phyloP scores from a whole-genome alignment of 2,888 invertebrate species.

The Mythimna ferrago region DNA sequence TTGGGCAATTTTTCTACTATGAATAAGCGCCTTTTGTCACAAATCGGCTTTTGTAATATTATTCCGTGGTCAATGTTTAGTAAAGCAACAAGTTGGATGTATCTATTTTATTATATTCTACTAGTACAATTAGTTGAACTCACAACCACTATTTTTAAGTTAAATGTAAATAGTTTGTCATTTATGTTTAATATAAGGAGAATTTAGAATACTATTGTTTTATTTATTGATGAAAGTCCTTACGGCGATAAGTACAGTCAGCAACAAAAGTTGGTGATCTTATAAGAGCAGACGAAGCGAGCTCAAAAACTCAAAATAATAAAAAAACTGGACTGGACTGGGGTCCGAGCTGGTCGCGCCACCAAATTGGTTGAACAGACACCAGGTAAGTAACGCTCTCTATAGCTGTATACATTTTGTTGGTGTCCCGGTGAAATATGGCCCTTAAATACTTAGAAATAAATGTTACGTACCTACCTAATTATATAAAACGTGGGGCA shows the following conservation, averaged over 20 bases:
- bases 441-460: no score
- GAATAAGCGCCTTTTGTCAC: slow-evolving; percentile 1
- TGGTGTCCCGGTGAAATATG: no score
- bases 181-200: slow-evolving; percentile 60
- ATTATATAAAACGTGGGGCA: no score
- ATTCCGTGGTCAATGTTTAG: slow-evolving; percentile 9
- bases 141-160: slow-evolving; percentile 51
- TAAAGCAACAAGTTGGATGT: slow-evolving; percentile 24
- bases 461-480: no score
- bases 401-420: no score
- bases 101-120: slow-evolving; percentile 51
- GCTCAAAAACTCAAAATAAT: no score
- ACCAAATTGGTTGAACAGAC: no score
- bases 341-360: no score
- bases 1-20: slow-evolving; percentile 1
- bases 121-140: slow-evolving; percentile 63
- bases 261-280: not conserved
- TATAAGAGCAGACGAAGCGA: no score
- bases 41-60: slow-evolving; percentile 13
- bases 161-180: slow-evolving; percentile 62
- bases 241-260: no score
- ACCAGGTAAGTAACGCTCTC: no score
- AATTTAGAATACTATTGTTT: slow-evolving; percentile 55
- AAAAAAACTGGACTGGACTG: no score
- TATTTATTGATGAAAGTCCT: slow-evolving; percentile 14